A percentile compares a stretch with the other conserved stretches of the same genome.
Conservation (phyloP, 2,113 vertebrate genomes). For the Phaethornis superciliosus region DNA sequence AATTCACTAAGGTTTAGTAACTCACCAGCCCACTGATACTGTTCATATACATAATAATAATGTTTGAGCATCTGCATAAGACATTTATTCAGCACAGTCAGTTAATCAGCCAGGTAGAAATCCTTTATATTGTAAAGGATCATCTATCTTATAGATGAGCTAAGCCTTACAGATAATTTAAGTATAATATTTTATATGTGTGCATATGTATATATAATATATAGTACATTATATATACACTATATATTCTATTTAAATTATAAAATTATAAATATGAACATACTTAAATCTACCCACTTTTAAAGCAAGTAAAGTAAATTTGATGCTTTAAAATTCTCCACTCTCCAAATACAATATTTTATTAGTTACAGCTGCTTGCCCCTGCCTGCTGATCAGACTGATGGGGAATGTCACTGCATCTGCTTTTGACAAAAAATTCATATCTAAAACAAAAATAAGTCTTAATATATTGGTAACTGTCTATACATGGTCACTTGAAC, state of each 20-base stretch:
- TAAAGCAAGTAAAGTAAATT: neutral
- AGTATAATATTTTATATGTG: neutral
- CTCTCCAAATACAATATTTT: neutral
- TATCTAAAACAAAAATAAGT: neutral
- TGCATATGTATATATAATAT: no score
- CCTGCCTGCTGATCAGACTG: neutral
- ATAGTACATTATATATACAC: no score
- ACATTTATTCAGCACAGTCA: neutral
- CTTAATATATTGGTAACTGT: neutral
- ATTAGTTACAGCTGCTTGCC: neutral
- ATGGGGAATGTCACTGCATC: neutral
- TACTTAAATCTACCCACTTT: neutral
- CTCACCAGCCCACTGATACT: neutral
- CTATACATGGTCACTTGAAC: neutral
- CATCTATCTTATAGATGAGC: neutral
- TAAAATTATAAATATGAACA: neutral
- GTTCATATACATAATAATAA: fast-evolving
- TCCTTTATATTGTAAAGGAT: neutral
- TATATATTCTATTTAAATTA: neutral
- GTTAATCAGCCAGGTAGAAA: neutral
- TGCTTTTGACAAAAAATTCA: neutral
- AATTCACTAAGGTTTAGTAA: neutral
- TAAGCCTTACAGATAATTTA: neutral
- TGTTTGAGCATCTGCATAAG: neutral
- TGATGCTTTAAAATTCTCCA: neutral